These are phyloP conservation scores for Sebastes steindachneri DNA, from an alignment of 2,797 vertebrate species.

Conservation along the genomic window DNA sequence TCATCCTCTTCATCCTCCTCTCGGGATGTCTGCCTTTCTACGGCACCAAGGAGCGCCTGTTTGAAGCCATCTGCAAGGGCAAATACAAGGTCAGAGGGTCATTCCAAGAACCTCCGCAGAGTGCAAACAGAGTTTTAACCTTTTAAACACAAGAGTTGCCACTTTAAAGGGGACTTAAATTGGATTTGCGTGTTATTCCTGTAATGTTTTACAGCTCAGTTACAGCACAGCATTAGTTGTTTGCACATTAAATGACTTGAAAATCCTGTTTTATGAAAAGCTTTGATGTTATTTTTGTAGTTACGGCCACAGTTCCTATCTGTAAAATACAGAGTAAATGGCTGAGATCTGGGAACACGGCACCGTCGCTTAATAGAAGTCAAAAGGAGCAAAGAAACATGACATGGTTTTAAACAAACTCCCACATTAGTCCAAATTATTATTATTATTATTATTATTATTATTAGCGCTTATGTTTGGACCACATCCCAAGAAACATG, in stretches of 20 bases:
- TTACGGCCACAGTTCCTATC: background rate
- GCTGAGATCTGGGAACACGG: background rate
- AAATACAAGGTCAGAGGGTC: conserved; percentile 89
- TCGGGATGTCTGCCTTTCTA: conserved; percentile 98
- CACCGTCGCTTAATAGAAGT: background rate
- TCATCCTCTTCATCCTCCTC: conserved; percentile 98
- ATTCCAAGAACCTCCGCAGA: background rate
- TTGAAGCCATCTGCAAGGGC: conserved; percentile 98
- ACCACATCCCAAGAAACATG: background rate
- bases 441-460: background rate
- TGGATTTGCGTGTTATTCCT: too few relatives aligned
- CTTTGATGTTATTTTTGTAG: background rate
- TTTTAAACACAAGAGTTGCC: background rate
- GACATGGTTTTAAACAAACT: background rate
- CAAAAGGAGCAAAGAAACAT: background rate
- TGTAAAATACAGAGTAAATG: background rate
- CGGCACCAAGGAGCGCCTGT: conserved; percentile 97
- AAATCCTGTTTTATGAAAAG: background rate
- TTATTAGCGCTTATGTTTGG: background rate
- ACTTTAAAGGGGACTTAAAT: background rate
- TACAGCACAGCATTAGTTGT: background rate
- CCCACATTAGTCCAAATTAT: background rate
- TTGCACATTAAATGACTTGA: background rate
- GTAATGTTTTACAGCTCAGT: background rate
- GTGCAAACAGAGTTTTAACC: background rate